Conservation (phyloP, 2,113 vertebrate genomes). For the Glaucidium brasilianum region DNA sequence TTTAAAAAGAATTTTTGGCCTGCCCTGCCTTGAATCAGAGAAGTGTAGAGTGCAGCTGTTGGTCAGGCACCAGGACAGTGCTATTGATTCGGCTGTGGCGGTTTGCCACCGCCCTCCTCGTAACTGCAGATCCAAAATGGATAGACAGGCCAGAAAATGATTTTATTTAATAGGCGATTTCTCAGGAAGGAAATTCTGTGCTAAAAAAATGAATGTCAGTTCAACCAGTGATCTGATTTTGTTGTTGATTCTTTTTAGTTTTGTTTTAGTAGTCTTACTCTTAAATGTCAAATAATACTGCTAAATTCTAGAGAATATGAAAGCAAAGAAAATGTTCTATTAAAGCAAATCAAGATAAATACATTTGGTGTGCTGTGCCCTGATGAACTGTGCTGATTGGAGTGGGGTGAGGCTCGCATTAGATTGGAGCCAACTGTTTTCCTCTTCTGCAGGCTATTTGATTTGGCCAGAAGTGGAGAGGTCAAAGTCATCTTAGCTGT, state of each 20-base stretch:
- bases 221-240: neutral
- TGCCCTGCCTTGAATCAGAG: neutral
- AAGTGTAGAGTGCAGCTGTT: neutral
- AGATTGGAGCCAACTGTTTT: neutral
- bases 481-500: neutral
- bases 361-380: neutral
- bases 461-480: neutral
- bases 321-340: neutral
- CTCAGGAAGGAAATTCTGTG: neutral
- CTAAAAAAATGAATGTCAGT: neutral
- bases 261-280: neutral
- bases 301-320: neutral
- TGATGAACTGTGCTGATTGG: neutral
- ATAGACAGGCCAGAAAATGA: neutral
- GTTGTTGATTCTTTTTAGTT: neutral
- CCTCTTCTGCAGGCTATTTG: neutral
- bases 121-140: neutral
- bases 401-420: neutral
- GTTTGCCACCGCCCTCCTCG: neutral
- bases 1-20: neutral
- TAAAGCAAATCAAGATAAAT: neutral
- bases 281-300: neutral
- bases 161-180: fast-evolving
- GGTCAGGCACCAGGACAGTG: neutral
- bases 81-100: neutral